These are phyloP conservation scores for Pogonocherus hispidulus DNA, from an alignment of 2,888 invertebrate species.

Conservation along the genomic window DNA sequence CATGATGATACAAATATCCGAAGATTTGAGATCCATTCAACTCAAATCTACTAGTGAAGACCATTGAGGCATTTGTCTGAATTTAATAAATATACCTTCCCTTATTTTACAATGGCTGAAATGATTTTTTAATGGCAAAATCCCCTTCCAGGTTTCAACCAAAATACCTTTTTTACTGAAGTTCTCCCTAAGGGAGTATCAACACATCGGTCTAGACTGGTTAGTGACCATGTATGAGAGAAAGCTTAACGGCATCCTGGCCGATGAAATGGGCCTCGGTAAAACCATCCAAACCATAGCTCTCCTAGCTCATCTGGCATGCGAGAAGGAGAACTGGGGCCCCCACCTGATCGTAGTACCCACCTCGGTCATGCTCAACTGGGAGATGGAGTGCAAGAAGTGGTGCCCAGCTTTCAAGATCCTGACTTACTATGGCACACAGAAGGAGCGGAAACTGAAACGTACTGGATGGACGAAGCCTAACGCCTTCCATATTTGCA, in stretches of 20 bases:
- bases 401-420: constrained; percentile 99
- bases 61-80: constrained; percentile 62
- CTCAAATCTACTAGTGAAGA: constrained; percentile 52
- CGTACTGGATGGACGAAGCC: constrained; percentile 97
- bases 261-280: constrained; percentile 97
- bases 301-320: constrained; percentile 92
- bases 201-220: constrained; percentile 98
- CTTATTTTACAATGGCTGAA: too few species aligned
- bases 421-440: constrained; percentile 96
- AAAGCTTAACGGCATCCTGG: constrained; percentile 94
- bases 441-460: constrained; percentile 94
- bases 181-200: constrained; percentile 93
- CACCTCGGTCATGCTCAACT: constrained; percentile 99
- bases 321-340: constrained; percentile 95
- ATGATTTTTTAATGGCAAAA: neutral
- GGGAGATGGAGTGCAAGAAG: constrained; percentile 99
- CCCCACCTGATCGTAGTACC: constrained; percentile 99
- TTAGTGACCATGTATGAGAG: constrained; percentile 96
- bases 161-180: constrained; percentile 94
- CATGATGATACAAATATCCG: constrained; percentile 50
- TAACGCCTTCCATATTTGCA: constrained; percentile 98
- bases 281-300: constrained; percentile 98
- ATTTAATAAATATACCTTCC: neutral
- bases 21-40: constrained; percentile 59
- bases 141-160: constrained; percentile 81